Conservation (phyloP, 2,797 vertebrate genomes). For the Tachyglossus aculeatus region DNA sequence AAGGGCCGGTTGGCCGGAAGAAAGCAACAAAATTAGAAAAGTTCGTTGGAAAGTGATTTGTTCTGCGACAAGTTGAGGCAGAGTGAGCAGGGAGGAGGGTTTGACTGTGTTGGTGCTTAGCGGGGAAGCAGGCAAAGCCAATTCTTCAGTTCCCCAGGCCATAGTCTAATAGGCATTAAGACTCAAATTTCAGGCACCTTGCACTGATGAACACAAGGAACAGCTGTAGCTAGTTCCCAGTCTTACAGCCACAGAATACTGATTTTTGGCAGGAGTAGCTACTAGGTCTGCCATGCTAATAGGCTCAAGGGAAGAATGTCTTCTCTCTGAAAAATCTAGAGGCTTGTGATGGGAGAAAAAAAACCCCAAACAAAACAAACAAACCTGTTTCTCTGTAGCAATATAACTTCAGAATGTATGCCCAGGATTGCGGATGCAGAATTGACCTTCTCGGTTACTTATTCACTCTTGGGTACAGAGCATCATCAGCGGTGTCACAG, state of each 20-base stretch:
- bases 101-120: conserved; percentile 33
- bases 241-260: conserved; percentile 49
- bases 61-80: conserved; percentile 35
- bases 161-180: conserved; percentile 58
- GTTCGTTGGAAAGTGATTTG: conserved; percentile 10
- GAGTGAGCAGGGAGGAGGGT: neutral
- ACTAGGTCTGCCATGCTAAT: conserved; percentile 14
- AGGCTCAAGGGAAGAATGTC: neutral
- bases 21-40: neutral
- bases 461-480: neutral
- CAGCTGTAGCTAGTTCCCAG: conserved; percentile 46
- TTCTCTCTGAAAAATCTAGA: conserved; percentile 41
- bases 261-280: conserved; percentile 23
- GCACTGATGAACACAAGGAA: conserved; percentile 52
- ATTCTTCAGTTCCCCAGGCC: conserved; percentile 37
- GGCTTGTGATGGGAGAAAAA: too few species aligned
- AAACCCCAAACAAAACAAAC: too few species aligned
- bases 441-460: neutral
- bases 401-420: too few species aligned
- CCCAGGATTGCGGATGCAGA: too few species aligned
- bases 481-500: too few species aligned
- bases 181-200: conserved; percentile 53
- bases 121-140: conserved; percentile 38
- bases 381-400: too few species aligned
- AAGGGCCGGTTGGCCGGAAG: neutral